Evolutionary conservation across 2,888 invertebrate genomes (phyloP).

Genomic region (Cybosia mesomella): DNA sequence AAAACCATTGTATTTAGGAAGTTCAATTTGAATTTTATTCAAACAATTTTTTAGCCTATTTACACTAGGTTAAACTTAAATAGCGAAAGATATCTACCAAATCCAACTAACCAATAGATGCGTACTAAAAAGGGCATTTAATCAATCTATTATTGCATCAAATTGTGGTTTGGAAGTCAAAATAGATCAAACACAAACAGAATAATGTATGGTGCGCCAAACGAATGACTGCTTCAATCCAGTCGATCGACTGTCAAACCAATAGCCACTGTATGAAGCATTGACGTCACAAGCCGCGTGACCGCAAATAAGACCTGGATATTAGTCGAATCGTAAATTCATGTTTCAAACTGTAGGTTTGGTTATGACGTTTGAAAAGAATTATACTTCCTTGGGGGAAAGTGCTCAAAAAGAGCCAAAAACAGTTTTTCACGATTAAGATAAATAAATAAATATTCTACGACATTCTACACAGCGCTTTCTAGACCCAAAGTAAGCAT

Average conservation of each 20-base stretch:
- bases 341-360: neutral
- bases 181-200: neutral
- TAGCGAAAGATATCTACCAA: neutral
- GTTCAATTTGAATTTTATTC: too few species aligned
- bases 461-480: too few species aligned
- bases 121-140: neutral
- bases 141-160: neutral
- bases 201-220: neutral
- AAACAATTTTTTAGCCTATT: too few species aligned
- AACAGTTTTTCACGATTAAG: too few species aligned
- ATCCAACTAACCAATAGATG: neutral
- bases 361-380: neutral
- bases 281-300: neutral
- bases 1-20: too few species aligned
- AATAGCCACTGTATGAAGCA: neutral
- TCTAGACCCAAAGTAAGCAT: too few species aligned
- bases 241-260: neutral
- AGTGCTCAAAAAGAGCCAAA: too few species aligned
- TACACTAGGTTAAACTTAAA: neutral
- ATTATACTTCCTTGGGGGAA: too few species aligned
- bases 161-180: neutral
- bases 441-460: too few species aligned
- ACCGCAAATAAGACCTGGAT: neutral
- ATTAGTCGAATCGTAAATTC: neutral
- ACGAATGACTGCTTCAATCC: conserved; percentile 1